Conservation (phyloP, 2,113 vertebrate species). For the Phylloscopus trochilus region DNA sequence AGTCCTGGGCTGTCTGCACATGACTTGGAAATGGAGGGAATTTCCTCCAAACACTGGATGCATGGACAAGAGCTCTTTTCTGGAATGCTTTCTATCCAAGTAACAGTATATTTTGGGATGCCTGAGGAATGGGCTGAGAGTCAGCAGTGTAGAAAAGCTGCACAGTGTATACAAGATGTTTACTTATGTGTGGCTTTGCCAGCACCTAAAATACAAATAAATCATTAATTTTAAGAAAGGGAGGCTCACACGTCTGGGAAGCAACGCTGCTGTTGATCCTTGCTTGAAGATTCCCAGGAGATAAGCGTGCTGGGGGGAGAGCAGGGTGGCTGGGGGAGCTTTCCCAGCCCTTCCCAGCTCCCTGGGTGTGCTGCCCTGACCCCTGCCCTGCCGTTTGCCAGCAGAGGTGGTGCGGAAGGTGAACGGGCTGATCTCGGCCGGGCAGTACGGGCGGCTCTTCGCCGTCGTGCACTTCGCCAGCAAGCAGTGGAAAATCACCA, state of each 20-base stretch:
- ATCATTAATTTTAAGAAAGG: neutral
- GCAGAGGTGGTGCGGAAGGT: conserved; percentile 79
- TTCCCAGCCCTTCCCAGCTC: neutral
- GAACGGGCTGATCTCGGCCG: conserved; percentile 70
- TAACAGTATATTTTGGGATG: neutral
- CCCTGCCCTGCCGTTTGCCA: neutral
- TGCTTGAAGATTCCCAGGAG: neutral
- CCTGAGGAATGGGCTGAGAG: neutral
- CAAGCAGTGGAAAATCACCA: conserved; percentile 88
- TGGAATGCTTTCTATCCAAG: neutral
- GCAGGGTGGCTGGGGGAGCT: neutral
- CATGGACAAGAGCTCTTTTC: neutral
- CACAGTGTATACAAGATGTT: neutral
- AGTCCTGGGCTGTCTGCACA: neutral
- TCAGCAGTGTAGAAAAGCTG: neutral
- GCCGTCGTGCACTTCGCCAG: conserved; percentile 86
- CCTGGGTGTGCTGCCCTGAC: neutral
- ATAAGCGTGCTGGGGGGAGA: neutral
- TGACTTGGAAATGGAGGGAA: neutral
- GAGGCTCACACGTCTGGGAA: rapidly evolving
- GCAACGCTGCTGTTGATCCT: neutral
- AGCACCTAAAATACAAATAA: neutral
- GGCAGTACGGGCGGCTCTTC: conserved; percentile 79
- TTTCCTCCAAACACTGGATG: neutral
- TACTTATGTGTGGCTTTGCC: neutral